Evolutionary conservation across 2,113 vertebrate species (phyloP), one percentile per base, ranked within the genome.

Genomic region (Ophthalmolycus amberensis): DNA sequence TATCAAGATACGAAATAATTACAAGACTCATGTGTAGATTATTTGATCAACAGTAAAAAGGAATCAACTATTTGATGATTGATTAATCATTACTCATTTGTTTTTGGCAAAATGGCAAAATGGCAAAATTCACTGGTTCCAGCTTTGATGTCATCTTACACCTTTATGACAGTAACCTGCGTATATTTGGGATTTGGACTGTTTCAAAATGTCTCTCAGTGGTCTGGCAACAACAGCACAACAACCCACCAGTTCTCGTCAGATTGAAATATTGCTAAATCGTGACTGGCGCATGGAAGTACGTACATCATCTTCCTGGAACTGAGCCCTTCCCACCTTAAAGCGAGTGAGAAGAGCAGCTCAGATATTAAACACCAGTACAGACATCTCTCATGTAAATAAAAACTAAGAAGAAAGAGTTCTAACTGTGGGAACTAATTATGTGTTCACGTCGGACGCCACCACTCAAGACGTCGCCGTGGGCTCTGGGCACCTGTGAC

Each of bases 171-270:
- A 22, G 29, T 29, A 14, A 58, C 16, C 6, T 5, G 37, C 27
- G 37, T 20, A 18, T 72, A 9, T 37, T 70, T 34, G 8, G 6
- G 1, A 16, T 38, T 37, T 9, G 6, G 20, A 25, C 48, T 25
- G 32, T 32, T 20, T 63, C 60, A 22, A 20, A 63, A 5, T 63
- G 16, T 12, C 38, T 4, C 18, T 56, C 52, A 25, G 22, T 25
- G 69, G 48, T n/a, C 22, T 40, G 52, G 54, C 37, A 44, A 72
- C 71, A 60, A 9, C 46, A 63, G 29, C 71, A 46, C 25, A 38
- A 63, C 72, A 63, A 34, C 69, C 42, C 56, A 63, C 58, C 9
- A 38, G 40, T 15, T 10, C 12, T 63, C 58, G n/a, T 62, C 71
- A 48, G 29, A 46, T 34, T 62, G 27, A 46, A 46, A 46, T n/a